Evolutionary conservation across 2,888 invertebrate genomes (phyloP).

Genomic region (Ophion costatus): DNA sequence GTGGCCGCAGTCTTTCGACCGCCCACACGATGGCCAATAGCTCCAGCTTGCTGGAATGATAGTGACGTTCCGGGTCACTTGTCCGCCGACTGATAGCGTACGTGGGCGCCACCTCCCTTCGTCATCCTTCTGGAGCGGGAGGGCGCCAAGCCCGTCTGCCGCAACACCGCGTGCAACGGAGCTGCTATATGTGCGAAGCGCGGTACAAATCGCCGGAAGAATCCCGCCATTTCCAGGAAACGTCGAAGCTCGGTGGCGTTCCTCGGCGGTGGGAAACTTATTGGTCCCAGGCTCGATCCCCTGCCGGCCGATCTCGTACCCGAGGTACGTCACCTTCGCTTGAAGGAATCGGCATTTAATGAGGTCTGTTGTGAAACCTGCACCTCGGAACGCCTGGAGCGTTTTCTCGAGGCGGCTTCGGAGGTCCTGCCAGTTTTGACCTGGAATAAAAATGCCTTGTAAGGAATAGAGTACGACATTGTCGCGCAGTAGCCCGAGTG

Average conservation of each 20-base stretch:
- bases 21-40: constrained; percentile 42
- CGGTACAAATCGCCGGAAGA: not conserved
- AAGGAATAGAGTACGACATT: too few species aligned
- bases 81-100: constrained; percentile 71
- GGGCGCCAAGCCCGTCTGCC: too few species aligned
- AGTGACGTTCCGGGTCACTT: constrained; percentile 66
- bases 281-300: not conserved
- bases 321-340: not conserved
- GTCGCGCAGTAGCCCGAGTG: too few species aligned
- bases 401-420: too few species aligned
- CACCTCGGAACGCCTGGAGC: not conserved
- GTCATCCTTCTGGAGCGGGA: too few species aligned
- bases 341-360: not conserved
- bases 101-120: constrained; percentile 46
- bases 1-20: constrained; percentile 14
- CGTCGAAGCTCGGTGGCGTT: not conserved
- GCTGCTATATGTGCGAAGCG: not conserved
- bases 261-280: not conserved
- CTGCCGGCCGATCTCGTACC: not conserved
- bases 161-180: not conserved
- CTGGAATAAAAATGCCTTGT: too few species aligned
- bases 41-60: constrained; percentile 68
- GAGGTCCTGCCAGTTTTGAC: too few species aligned
- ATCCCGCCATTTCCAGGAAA: not conserved
- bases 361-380: not conserved